Conservation (phyloP, 2,797 vertebrate genomes). For the Pangasius sanitwongsei region DNA sequence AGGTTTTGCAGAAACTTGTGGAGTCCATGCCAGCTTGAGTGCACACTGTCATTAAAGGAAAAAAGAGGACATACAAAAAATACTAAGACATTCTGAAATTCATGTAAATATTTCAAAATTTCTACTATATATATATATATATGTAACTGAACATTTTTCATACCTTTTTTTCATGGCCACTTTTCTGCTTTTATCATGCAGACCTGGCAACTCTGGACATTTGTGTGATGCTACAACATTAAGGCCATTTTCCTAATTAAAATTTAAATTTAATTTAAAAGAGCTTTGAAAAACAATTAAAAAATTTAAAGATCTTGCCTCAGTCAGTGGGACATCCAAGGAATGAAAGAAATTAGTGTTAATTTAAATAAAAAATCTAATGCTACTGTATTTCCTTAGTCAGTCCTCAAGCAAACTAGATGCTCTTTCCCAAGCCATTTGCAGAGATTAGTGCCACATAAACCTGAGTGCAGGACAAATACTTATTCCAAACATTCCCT, state of each 20-base stretch:
- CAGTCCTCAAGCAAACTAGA: not conserved
- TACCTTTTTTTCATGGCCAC: not conserved
- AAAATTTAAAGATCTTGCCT: not conserved
- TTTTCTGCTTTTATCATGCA: not conserved
- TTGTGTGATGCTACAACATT: not conserved
- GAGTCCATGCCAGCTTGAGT: too few relatives aligned
- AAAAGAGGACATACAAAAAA: too few relatives aligned
- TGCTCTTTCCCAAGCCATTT: not conserved
- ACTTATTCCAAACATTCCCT: constrained; percentile 24
- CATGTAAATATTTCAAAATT: too few relatives aligned
- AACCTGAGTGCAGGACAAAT: constrained; percentile 32
- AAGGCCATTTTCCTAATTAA: not conserved
- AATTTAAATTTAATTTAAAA: not conserved
- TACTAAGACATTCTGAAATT: too few relatives aligned
- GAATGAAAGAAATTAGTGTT: not conserved
- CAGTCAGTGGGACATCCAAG: not conserved
- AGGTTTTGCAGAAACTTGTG: too few relatives aligned
- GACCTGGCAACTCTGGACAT: not conserved
- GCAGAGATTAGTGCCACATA: constrained; percentile 25
- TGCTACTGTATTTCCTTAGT: not conserved
- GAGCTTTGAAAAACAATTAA: too few relatives aligned
- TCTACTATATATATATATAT: too few relatives aligned
- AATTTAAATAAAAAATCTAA: not conserved
- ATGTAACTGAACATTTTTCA: too few relatives aligned
- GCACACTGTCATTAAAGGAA: too few relatives aligned